These are phyloP conservation scores for Champsocephalus gunnari DNA, from an alignment of 2,797 vertebrate species.

Conservation along the genomic window DNA sequence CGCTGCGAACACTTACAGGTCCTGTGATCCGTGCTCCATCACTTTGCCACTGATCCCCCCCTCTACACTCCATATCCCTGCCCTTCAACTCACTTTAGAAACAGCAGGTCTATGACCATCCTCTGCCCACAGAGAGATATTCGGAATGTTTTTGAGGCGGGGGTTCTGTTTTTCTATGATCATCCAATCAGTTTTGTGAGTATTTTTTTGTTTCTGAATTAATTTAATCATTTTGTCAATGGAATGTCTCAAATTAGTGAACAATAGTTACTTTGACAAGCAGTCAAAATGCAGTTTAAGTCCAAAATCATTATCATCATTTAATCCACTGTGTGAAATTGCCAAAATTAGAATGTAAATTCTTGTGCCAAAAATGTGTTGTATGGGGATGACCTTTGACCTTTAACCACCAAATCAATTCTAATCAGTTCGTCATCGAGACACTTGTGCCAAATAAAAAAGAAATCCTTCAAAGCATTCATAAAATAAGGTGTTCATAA, in stretches of 20 bases:
- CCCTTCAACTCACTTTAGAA: conserved; percentile 51
- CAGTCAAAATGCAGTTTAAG: not conserved
- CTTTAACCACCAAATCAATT: not conserved
- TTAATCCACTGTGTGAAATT: not conserved
- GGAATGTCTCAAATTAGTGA: not conserved
- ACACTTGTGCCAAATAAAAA: not conserved
- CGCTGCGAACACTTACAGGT: conserved; percentile 84
- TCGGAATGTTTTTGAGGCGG: not conserved
- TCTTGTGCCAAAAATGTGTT: not conserved
- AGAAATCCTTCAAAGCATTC: not conserved
- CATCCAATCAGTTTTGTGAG: not conserved
- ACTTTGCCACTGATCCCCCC: conserved; percentile 70
- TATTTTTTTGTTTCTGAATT: not conserved
- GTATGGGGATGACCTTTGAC: not conserved
- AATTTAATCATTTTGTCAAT: not conserved
- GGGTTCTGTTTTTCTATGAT: not conserved
- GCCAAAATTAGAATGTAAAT: not conserved
- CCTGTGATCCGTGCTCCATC: conserved; percentile 82
- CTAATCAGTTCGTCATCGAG: not conserved
- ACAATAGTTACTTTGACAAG: no score
- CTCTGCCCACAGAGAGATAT: not conserved
- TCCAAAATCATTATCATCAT: not conserved
- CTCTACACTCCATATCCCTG: conserved; percentile 64
- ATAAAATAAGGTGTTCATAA: not conserved
- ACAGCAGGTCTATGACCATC: conserved; percentile 8